Percentiles rank a stretch among this genome's conserved stretches.
These are phyloP conservation scores for Cephalopterus ornatus DNA, from an alignment of 2,113 vertebrate species.

Conservation along the genomic window DNA sequence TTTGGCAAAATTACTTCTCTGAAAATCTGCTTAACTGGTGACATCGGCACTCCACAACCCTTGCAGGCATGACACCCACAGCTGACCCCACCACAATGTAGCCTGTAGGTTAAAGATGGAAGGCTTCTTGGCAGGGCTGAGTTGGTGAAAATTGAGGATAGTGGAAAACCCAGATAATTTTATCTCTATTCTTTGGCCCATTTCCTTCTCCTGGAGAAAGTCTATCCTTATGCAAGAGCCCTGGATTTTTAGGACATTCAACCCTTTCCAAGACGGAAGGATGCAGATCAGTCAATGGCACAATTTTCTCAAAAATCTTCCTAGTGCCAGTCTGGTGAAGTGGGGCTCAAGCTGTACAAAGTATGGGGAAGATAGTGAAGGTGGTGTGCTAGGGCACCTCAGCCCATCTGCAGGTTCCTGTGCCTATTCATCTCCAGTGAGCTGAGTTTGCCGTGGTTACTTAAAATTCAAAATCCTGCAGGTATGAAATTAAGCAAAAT, in stretches of 20 bases:
- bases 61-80: neutral
- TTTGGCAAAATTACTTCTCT: slow-evolving; percentile 31
- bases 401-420: neutral
- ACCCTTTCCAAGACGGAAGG: neutral
- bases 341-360: neutral
- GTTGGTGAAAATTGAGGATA: neutral
- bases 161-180: neutral
- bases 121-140: neutral
- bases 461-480: neutral
- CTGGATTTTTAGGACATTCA: neutral
- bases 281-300: neutral
- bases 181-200: neutral
- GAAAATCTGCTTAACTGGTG: slow-evolving; percentile 19
- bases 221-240: neutral
- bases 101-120: neutral
- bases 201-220: neutral
- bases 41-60: neutral
- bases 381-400: neutral
- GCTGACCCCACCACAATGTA: neutral
- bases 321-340: neutral
- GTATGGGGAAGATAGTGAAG: neutral
- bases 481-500: neutral
- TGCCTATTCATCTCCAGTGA: neutral
- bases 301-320: neutral
- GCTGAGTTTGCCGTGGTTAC: neutral